phyloP scores from a whole-genome alignment of 2,113 vertebrate species.

The Sorex araneus region DNA sequence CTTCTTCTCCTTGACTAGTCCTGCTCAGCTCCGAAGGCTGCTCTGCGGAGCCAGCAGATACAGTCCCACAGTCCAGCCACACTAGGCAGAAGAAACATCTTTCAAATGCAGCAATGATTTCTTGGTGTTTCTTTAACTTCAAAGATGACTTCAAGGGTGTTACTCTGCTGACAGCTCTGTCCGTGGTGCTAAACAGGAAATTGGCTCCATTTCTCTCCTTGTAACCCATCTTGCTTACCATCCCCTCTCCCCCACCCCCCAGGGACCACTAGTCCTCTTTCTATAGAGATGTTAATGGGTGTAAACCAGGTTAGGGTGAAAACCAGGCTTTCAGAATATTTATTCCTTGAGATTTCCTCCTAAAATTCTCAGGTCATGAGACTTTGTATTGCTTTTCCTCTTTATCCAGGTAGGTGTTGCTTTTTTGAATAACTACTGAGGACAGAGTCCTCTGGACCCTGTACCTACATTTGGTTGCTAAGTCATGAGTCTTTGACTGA shows the following conservation, averaged over 20 bases:
- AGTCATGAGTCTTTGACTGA: background rate
- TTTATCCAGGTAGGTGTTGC: background rate
- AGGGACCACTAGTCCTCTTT: slow-evolving; percentile 40
- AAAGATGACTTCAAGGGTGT: slow-evolving; percentile 28
- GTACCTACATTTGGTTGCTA: background rate
- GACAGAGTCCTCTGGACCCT: slow-evolving; percentile 24
- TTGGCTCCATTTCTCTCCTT: slow-evolving; percentile 12
- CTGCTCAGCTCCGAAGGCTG: slow-evolving; percentile 9
- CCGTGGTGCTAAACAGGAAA: slow-evolving; percentile 80
- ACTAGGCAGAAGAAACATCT: background rate
- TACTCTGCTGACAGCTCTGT: slow-evolving; percentile 77
- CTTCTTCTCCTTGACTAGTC: slow-evolving; percentile 14
- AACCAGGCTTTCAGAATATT: slow-evolving; percentile 44
- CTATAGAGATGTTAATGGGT: slow-evolving; percentile 25
- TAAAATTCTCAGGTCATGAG: slow-evolving; percentile 41
- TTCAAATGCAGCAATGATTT: background rate
- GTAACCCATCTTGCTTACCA: slow-evolving; percentile 37
- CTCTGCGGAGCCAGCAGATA: background rate
- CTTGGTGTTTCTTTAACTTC: background rate
- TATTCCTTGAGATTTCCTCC: slow-evolving; percentile 55
- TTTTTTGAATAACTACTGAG: too few species aligned
- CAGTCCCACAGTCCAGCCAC: background rate
- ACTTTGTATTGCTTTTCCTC: slow-evolving; percentile 3
- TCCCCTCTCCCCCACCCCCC: background rate
- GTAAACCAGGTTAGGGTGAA: slow-evolving; percentile 44